Evolutionary conservation across 2,888 invertebrate genomes (phyloP).

Genomic region (Catonia carolina): DNA sequence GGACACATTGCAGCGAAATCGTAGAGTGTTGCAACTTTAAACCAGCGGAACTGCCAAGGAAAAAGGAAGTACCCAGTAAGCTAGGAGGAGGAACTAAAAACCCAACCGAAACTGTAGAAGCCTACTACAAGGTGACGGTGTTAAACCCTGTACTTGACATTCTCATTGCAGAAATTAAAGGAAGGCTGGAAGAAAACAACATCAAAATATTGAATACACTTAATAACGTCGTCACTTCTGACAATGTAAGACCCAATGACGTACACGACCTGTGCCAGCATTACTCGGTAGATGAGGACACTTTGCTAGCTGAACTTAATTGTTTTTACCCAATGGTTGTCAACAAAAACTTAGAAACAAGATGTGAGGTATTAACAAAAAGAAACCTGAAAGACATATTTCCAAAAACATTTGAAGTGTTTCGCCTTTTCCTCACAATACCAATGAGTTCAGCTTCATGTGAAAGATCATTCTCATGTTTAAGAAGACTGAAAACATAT

Average conservation of each 20-base stretch:
- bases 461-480: no score
- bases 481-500: no score
- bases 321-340: conserved; percentile 17
- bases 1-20: conserved; percentile 8
- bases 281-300: conserved; percentile 17
- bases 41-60: conserved; percentile 11
- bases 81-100: conserved; percentile 9
- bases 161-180: conserved; percentile 11
- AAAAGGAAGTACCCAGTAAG: conserved; percentile 5
- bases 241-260: conserved; percentile 10
- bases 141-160: conserved; percentile 16
- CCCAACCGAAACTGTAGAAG: conserved; percentile 15
- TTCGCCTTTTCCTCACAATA: no score
- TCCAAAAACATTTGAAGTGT: no score
- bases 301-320: conserved; percentile 14
- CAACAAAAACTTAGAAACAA: no score
- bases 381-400: no score
- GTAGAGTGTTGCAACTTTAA: conserved; percentile 8
- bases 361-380: no score
- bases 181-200: conserved; percentile 16
- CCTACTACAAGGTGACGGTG: conserved; percentile 11
- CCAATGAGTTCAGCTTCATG: no score
- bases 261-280: conserved; percentile 16
- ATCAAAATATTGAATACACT: conserved; percentile 15
- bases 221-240: conserved; percentile 11